phyloP scores from a whole-genome alignment of 2,113 vertebrate species.

The Cacatua alba region DNA sequence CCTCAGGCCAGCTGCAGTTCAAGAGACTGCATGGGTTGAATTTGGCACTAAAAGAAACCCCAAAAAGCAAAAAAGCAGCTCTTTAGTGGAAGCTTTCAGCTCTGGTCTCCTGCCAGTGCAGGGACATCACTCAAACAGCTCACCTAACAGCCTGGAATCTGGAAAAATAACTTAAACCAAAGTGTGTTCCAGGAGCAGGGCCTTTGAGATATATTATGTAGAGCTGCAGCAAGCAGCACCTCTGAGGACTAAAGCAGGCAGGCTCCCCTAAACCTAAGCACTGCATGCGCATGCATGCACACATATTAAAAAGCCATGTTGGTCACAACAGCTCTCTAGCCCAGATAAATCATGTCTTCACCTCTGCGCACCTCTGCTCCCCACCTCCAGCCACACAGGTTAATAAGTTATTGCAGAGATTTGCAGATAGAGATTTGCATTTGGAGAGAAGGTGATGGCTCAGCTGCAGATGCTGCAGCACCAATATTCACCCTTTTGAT shows the following conservation, averaged over 20 bases:
- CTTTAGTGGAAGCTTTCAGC: not conserved
- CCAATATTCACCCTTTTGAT: not conserved
- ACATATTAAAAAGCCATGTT: fast-evolving
- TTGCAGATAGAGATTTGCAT: not conserved
- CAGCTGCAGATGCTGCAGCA: fast-evolving
- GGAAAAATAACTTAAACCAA: not conserved
- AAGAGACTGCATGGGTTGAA: not conserved
- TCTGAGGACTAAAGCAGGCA: not conserved
- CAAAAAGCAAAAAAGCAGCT: not conserved
- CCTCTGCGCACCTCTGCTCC: not conserved
- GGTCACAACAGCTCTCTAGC: not conserved
- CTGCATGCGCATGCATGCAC: fast-evolving
- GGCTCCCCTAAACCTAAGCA: not conserved
- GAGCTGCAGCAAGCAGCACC: not conserved
- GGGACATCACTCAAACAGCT: not conserved
- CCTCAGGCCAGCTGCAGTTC: not conserved
- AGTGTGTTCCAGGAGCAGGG: not conserved
- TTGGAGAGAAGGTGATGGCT: not conserved
- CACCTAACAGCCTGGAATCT: not conserved
- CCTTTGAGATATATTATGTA: not conserved
- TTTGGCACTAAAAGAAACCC: not conserved
- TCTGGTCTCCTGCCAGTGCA: not conserved
- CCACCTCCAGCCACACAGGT: not conserved
- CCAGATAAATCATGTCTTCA: not conserved
- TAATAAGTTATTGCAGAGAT: not conserved